Evolutionary conservation across 92 coral and sea anemone genomes (phyloP), one percentile per base, ranked within the genome.

Genomic region (Muricea muricata): DNA sequence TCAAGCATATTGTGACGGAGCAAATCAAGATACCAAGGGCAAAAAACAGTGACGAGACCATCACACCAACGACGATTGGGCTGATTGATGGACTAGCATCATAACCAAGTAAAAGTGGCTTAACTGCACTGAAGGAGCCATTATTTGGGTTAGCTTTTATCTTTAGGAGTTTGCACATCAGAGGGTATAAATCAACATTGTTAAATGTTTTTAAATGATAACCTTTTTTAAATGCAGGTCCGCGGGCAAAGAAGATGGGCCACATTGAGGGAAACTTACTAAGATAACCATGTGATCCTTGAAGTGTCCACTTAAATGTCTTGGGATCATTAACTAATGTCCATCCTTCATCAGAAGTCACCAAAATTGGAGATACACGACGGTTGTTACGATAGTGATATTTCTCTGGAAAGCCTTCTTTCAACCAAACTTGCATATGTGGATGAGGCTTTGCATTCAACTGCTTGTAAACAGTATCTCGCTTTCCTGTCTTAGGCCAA

Each of bases 291-390:
- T 95, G 98, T 28, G 82, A 89, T 0, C 98, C 35, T 24, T 14
- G 14, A 26, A 1, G 9, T 1, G 23, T 52, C 60, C 14, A 20
- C 4, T 58, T 33, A 35, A 78, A 55, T 17, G 47, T 56, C 6
- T 37, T 24, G 3, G 46, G 69, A 10, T 9, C 34, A 9, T 39
- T 17, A 61, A 54, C 86, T 17, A 93, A 79, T 20, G 71, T 63
- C 98, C 98, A 95, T 18, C 98, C 97, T 56, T 90, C 93, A 26
- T 87, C 93, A 1, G 91, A 83, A 14, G 92, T 37, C 1, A 91
- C 63, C 17, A 95, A 86, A 39, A 95, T 67, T 42, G 91, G 94
- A 0, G 95, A 86, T 29, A 93, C 84, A 63, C 98, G 88, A 10
- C 91, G 82, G 71, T 86, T 91, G 54, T 86, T 42, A 5, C 79